A percentile compares a stretch with the other conserved stretches of the same genome.
These are phyloP conservation scores for Telenomus remus DNA, from an alignment of 1,140 invertebrate species.

Conservation along the genomic window DNA sequence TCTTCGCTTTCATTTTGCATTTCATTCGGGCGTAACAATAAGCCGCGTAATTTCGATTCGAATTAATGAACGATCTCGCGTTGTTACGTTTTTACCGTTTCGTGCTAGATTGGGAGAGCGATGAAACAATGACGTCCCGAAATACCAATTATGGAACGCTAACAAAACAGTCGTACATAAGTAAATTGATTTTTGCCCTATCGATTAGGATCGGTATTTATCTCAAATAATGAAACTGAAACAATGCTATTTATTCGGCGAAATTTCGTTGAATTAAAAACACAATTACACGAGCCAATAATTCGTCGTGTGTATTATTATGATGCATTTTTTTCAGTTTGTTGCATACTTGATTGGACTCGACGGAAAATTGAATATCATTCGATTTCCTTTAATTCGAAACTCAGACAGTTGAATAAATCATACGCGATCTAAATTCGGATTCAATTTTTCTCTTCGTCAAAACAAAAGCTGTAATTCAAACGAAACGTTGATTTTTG, in stretches of 20 bases:
- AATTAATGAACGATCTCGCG: constrained; percentile 26
- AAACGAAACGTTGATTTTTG: no score
- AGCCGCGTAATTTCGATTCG: constrained; percentile 11
- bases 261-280: no score
- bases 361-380: no score
- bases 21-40: constrained; percentile 31
- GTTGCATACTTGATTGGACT: no score
- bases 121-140: constrained; percentile 1
- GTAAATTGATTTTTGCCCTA: constrained; percentile 6
- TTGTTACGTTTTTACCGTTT: constrained; percentile 29
- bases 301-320: not conserved
- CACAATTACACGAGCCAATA: constrained; percentile 23
- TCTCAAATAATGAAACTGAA: constrained; percentile 12
- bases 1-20: constrained; percentile 34
- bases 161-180: constrained; percentile 15
- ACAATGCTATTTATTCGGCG: constrained; percentile 8
- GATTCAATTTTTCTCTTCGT: no score
- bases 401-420: no score
- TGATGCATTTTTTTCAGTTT: not conserved
- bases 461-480: no score
- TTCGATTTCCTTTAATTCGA: no score
- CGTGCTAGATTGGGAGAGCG: not conserved
- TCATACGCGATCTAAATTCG: no score
- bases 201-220: not conserved
- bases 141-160: constrained; percentile 5